Evolutionary conservation across 2,888 invertebrate species (phyloP), one percentile per base, ranked within the genome.

Genomic region (Vannuccia rotundouncinata): DNA sequence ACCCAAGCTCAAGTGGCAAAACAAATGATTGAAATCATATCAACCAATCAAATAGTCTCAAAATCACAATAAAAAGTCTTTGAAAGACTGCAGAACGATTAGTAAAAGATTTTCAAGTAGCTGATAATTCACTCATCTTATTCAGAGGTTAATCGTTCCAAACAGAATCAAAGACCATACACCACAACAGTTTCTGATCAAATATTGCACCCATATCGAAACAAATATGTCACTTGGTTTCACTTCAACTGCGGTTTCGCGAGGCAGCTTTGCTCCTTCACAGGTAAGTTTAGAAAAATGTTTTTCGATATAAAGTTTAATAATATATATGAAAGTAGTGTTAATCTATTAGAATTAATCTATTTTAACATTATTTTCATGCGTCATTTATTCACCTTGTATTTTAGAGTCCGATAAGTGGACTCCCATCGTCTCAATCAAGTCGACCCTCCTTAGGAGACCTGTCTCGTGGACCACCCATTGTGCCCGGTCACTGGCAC

Each of bases 271-370:
- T 22, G 22, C 17, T 22, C 2, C 66, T 5, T 66, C 66, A 66
- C 66, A 66, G 66, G 66, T 66, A 45, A 45, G 45, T 45, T 45
- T n/a, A n/a, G n/a, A n/a, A n/a, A n/a, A n/a, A n/a, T n/a, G n/a
- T n/a, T n/a, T n/a, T n/a, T n/a, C n/a, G n/a, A n/a, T n/a, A n/a
- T n/a, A n/a, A n/a, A n/a, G n/a, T n/a, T n/a, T n/a, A n/a, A n/a
- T n/a, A n/a, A n/a, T n/a, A n/a, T n/a, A n/a, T n/a, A n/a, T n/a
- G n/a, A n/a, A n/a, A n/a, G n/a, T n/a, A n/a, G n/a, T n/a, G n/a
- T n/a, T n/a, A n/a, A n/a, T n/a, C n/a, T n/a, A n/a, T n/a, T n/a
- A n/a, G n/a, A n/a, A n/a, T n/a, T n/a, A n/a, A n/a, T n/a, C n/a
- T n/a, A n/a, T n/a, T n/a, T n/a, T n/a, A n/a, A n/a, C n/a, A n/a